Evolutionary conservation across 2,888 invertebrate species (phyloP).

Genomic region (Troides helena): DNA sequence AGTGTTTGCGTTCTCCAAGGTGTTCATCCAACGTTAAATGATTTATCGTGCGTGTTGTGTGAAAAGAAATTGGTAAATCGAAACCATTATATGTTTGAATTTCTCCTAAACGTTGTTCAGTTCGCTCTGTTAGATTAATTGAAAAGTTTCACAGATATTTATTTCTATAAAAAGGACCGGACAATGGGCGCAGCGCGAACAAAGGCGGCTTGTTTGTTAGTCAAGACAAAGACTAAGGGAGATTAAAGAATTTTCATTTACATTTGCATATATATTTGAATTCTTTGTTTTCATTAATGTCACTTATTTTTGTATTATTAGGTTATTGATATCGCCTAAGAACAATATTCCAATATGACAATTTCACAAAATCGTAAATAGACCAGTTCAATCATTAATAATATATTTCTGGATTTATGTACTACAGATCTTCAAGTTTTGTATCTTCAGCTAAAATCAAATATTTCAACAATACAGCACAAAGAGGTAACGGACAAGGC

Average conservation of each 20-base stretch:
- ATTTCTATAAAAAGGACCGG: background rate
- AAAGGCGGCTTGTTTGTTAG: constrained; percentile 5
- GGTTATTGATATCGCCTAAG: too few relatives aligned
- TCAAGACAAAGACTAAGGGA: background rate
- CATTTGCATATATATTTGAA: background rate
- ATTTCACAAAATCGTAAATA: too few relatives aligned
- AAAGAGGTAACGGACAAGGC: too few relatives aligned
- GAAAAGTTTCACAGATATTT: background rate
- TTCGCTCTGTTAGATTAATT: background rate
- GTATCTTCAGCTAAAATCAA: too few relatives aligned
- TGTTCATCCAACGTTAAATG: constrained; percentile 17
- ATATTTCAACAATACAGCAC: too few relatives aligned
- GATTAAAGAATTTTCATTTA: background rate
- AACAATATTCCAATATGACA: too few relatives aligned
- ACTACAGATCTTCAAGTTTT: too few relatives aligned
- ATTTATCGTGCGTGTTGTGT: constrained; percentile 27
- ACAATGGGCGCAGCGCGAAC: constrained; percentile 7
- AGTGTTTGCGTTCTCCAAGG: constrained; percentile 9
- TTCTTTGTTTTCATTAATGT: background rate
- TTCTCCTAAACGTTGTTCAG: constrained; percentile 16
- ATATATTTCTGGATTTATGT: too few relatives aligned
- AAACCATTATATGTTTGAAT: constrained; percentile 19
- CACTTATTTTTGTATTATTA: too few relatives aligned
- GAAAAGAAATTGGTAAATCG: constrained; percentile 20
- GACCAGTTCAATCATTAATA: too few relatives aligned